A percentile compares a stretch with the other conserved stretches of the same genome.
Conservation (phyloP, 2,888 invertebrate genomes). For the Brachyopa scutellaris region DNA sequence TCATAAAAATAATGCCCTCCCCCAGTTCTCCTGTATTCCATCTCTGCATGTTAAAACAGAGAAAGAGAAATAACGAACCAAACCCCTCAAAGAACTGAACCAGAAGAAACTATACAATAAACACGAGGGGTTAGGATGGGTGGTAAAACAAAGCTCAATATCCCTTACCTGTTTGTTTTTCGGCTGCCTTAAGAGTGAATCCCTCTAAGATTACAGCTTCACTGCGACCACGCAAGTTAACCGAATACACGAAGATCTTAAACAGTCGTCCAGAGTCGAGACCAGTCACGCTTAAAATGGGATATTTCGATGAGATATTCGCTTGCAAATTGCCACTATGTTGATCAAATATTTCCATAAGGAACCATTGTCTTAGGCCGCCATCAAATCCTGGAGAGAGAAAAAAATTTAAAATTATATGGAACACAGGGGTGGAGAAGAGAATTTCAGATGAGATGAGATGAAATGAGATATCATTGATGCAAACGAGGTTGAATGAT, state of each 20-base stretch:
- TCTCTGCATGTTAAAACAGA: conserved; percentile 22
- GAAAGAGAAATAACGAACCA: not conserved
- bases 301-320: conserved; percentile 87
- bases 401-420: conserved; percentile 19
- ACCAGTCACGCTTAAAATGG: conserved; percentile 89
- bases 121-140: not conserved
- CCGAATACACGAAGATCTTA: conserved; percentile 90
- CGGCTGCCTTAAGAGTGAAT: conserved; percentile 88
- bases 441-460: conserved; percentile 47
- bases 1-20: conserved; percentile 57
- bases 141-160: conserved; percentile 1
- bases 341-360: conserved; percentile 88
- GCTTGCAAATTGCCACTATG: conserved; percentile 85
- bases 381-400: conserved; percentile 86
- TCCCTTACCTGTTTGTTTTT: conserved; percentile 88
- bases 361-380: conserved; percentile 88
- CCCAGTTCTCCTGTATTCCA: conserved; percentile 18
- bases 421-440: not conserved
- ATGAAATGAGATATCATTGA: conserved; percentile 53
- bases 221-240: conserved; percentile 92
- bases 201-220: conserved; percentile 88
- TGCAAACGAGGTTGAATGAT: conserved; percentile 26
- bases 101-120: conserved; percentile 3
- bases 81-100: no score
- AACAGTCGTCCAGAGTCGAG: conserved; percentile 90